Percentiles rank a stretch among this genome's conserved stretches.
Conservation (phyloP, 2,113 vertebrate genomes). For the Labeo catla region DNA sequence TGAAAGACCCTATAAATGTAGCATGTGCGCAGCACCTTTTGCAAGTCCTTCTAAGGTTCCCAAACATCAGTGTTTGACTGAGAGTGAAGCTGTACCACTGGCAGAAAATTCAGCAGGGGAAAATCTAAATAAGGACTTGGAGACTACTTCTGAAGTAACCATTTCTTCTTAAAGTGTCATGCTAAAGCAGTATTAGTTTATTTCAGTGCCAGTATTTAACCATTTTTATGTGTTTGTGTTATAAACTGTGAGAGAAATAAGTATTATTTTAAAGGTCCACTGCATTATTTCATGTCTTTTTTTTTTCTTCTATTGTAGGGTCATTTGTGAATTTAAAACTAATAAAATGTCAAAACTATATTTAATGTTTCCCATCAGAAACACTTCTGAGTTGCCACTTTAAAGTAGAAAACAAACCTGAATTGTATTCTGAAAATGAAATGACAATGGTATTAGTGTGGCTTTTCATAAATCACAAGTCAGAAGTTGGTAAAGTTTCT, state of each 20-base stretch:
- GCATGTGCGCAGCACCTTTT: conserved; percentile 84
- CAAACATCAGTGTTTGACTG: conserved; percentile 78
- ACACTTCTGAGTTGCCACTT: background rate
- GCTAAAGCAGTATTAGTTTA: background rate
- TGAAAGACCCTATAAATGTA: conserved; percentile 87
- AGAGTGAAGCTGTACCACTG: conserved; percentile 57
- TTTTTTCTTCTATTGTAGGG: background rate
- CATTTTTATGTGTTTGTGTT: background rate
- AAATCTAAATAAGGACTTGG: background rate
- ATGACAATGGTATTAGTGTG: background rate
- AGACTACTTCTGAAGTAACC: background rate
- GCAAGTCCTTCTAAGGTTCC: conserved; percentile 84
- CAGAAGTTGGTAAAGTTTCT: background rate
- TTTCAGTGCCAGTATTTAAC: background rate
- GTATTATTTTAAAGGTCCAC: background rate
- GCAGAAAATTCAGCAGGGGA: conserved; percentile 76
- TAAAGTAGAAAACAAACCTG: background rate
- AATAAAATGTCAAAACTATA: background rate
- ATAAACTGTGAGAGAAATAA: background rate
- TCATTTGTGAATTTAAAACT: background rate
- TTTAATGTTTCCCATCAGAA: background rate
- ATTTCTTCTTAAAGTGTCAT: background rate
- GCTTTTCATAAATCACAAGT: background rate
- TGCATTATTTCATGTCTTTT: background rate
- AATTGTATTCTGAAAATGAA: background rate